phyloP scores from a whole-genome alignment of 2,888 invertebrate species.

The Ectobius pallidus region DNA sequence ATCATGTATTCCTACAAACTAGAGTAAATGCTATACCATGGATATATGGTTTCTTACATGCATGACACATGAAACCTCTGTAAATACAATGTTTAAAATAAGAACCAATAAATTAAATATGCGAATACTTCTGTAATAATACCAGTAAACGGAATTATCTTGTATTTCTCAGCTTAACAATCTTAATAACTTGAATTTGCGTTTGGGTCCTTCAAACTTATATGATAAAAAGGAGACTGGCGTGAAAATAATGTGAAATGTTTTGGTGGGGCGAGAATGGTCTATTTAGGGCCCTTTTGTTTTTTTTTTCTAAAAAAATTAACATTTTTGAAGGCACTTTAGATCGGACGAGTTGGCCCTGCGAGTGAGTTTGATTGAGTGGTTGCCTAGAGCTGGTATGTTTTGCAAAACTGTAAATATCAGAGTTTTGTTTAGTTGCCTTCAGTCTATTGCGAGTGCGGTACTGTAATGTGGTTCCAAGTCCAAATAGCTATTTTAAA shows the following conservation, averaged over 20 bases:
- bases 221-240: conserved; percentile 42
- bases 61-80: conserved; percentile 44
- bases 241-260: conserved; percentile 43
- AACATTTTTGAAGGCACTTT: conserved; percentile 84
- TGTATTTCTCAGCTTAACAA: conserved; percentile 43
- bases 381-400: conserved; percentile 44
- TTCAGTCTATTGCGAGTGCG: conserved; percentile 77
- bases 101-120: conserved; percentile 44
- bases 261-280: conserved; percentile 73
- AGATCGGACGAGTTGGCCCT: conserved; percentile 94
- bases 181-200: conserved; percentile 44
- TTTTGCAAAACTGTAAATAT: conserved; percentile 38
- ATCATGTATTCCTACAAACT: conserved; percentile 46
- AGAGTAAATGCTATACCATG: conserved; percentile 45
- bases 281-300: conserved; percentile 87
- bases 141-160: conserved; percentile 45
- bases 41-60: conserved; percentile 44
- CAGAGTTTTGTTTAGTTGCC: conserved; percentile 64
- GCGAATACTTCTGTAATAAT: conserved; percentile 41
- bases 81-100: conserved; percentile 44
- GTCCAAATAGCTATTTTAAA: conserved; percentile 69
- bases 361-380: conserved; percentile 60
- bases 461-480: conserved; percentile 43
- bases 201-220: conserved; percentile 45
- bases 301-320: conserved; percentile 80